Conservation (phyloP, 1,140 invertebrate genomes). For the Pachyrhynchus sulphureomaculatus region DNA sequence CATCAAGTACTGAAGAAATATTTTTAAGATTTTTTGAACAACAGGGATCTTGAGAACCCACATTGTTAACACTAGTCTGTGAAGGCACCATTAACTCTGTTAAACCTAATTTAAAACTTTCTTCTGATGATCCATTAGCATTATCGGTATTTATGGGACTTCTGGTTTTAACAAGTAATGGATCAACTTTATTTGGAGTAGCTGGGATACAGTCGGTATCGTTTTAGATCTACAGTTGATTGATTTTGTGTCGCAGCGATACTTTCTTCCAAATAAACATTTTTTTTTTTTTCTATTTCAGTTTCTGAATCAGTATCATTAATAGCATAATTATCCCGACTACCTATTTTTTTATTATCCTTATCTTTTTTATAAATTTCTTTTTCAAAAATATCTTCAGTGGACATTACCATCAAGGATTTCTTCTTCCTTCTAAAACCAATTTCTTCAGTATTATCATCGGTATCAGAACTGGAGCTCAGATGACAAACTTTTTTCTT, state of each 20-base stretch:
- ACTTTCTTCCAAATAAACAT: constrained; percentile 1
- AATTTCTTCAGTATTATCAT: constrained; percentile 3
- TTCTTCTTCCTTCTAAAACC: constrained; percentile 2
- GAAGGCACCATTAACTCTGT: constrained; percentile 29
- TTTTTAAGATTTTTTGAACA: not conserved
- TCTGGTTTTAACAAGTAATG: constrained; percentile 4
- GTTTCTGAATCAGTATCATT: constrained; percentile 19
- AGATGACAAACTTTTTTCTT: not conserved
- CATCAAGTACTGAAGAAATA: not conserved
- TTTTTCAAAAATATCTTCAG: constrained; percentile 14
- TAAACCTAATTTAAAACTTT: constrained; percentile 36
- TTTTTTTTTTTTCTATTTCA: constrained; percentile 8
- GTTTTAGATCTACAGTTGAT: constrained; percentile 11
- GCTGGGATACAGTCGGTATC: constrained; percentile 34
- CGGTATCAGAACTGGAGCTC: constrained; percentile 5
- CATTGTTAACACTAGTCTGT: not conserved
- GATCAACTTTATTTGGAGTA: constrained; percentile 28
- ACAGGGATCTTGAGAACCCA: not conserved
- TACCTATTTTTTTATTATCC: not conserved
- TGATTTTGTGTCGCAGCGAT: constrained; percentile 18
- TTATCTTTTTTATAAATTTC: not conserved
- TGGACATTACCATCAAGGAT: constrained; percentile 8
- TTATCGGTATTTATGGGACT: constrained; percentile 4
- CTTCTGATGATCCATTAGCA: constrained; percentile 19
- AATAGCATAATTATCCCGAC: not conserved